phyloP scores from a whole-genome alignment of 2,888 invertebrate genomes.

The Drosophila niveifrons region DNA sequence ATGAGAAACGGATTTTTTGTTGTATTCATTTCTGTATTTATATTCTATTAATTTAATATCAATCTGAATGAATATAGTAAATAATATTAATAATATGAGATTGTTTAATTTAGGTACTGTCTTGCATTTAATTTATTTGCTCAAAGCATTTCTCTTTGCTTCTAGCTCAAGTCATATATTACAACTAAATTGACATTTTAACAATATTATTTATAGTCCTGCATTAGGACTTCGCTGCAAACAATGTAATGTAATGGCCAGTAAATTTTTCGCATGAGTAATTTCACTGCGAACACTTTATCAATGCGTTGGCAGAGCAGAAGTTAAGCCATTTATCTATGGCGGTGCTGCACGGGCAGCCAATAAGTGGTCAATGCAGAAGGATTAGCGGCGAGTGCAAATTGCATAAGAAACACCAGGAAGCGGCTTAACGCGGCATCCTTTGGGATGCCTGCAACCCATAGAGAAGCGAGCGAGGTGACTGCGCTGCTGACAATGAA shows the following conservation, averaged over 20 bases:
- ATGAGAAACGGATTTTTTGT: no score
- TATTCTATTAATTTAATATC: no score
- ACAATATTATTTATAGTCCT: no score
- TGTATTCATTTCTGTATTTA: no score
- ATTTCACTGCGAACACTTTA: not conserved
- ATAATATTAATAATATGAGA: no score
- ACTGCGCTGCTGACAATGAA: conserved; percentile 69
- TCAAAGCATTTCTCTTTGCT: no score
- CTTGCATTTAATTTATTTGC: no score
- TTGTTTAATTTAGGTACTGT: no score
- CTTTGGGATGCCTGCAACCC: conserved; percentile 17
- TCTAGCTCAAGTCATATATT: no score
- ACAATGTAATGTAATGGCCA: not conserved
- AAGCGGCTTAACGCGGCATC: conserved; percentile 39
- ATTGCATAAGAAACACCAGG: conserved; percentile 44
- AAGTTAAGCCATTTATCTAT: conserved; percentile 35
- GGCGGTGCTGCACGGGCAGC: not conserved
- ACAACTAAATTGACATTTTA: no score
- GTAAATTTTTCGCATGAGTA: not conserved
- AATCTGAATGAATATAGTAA: no score
- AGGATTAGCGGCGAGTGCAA: conserved; percentile 35
- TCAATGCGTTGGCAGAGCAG: not conserved
- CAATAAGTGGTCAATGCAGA: conserved; percentile 40
- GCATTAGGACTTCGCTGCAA: no score
- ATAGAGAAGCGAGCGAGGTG: conserved; percentile 7